Conservation (phyloP, 2,888 invertebrate genomes). For the Drosophila atroscutellata region DNA sequence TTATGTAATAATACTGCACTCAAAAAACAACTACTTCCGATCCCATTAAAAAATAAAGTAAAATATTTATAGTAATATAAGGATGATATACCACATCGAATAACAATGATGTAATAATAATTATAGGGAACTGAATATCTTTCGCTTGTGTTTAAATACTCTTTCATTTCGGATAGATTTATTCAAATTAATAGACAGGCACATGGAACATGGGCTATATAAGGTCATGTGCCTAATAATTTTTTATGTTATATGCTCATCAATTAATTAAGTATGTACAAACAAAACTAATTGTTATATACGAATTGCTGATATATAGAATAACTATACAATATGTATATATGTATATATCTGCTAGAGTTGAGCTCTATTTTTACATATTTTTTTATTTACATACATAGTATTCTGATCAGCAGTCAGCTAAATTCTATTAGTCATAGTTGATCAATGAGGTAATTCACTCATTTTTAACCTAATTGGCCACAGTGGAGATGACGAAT, state of each 20-base stretch:
- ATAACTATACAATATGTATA: not conserved
- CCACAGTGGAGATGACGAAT: not conserved
- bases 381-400: slow-evolving; percentile 1
- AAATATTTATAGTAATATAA: not conserved
- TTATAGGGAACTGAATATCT: not conserved
- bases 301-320: not conserved
- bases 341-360: not conserved
- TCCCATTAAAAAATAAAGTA: not conserved
- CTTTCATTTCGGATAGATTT: not conserved
- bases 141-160: not conserved
- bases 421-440: slow-evolving; percentile 8
- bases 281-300: not conserved
- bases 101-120: slow-evolving; percentile 9
- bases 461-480: slow-evolving; percentile 1
- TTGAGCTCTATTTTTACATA: not conserved
- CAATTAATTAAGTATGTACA: not conserved
- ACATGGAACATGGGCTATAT: not conserved
- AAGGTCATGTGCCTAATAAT: not conserved
- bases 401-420: slow-evolving; percentile 4
- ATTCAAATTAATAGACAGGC: not conserved
- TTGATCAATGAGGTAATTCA: slow-evolving; percentile 23
- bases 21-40: not conserved
- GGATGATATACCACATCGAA: too few relatives aligned
- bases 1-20: not conserved
- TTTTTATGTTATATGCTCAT: not conserved